Evolutionary conservation across 2,113 vertebrate genomes (phyloP).

Genomic region (Alaudala cheleensis): DNA sequence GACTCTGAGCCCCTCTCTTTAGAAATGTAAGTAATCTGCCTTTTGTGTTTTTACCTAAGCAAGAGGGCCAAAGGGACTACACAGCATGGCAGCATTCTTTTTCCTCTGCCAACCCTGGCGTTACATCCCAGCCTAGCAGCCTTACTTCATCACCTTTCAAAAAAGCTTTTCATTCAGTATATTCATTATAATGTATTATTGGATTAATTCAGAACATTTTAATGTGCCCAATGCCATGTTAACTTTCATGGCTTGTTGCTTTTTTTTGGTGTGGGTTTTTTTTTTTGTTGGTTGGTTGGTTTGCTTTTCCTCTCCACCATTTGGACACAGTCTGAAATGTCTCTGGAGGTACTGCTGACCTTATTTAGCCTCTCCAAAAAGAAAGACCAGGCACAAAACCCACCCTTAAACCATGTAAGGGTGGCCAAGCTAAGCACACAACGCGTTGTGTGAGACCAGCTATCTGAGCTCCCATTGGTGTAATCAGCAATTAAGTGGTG

Average conservation of each 20-base stretch:
- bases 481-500: background rate
- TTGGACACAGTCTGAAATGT: background rate
- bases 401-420: background rate
- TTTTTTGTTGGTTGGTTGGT: background rate
- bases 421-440: background rate
- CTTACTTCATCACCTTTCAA: background rate
- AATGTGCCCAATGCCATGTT: background rate
- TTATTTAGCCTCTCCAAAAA: background rate
- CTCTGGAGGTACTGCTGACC: background rate
- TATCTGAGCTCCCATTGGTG: background rate
- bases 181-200: background rate
- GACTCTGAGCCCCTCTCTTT: conserved; percentile 80
- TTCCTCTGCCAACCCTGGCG: background rate
- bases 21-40: conserved; percentile 83
- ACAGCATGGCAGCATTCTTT: background rate
- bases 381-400: background rate
- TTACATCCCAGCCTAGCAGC: background rate
- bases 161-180: background rate
- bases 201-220: background rate
- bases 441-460: background rate
- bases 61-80: background rate
- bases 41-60: background rate
- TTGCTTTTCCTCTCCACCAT: background rate
- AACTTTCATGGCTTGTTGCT: background rate
- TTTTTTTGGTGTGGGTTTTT: background rate